A percentile compares a stretch with the other conserved stretches of the same genome.
These are phyloP conservation scores for Paragorgia papillata DNA, from an alignment of 92 coral and sea anemone genomes.

Conservation along the genomic window DNA sequence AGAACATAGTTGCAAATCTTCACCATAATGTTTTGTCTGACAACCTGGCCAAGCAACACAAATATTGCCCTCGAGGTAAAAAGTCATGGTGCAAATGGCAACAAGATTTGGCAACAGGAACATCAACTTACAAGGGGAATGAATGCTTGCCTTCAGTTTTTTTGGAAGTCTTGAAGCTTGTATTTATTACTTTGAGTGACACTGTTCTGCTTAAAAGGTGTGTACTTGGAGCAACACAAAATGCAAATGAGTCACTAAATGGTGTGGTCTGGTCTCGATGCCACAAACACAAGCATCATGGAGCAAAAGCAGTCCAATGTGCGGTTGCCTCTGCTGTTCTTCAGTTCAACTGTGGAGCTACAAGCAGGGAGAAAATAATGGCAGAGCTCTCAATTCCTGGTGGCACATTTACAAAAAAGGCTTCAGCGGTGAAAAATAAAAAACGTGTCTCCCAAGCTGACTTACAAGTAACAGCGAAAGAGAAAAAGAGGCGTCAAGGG, in stretches of 20 bases:
- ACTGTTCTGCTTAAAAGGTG: slow-evolving; percentile 47
- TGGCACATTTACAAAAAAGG: too few species aligned
- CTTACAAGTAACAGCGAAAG: slow-evolving; percentile 19
- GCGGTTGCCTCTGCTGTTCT: slow-evolving; percentile 56
- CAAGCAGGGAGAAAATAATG: slow-evolving; percentile 48
- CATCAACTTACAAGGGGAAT: slow-evolving; percentile 39
- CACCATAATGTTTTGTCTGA: slow-evolving; percentile 38
- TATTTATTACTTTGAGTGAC: slow-evolving; percentile 56
- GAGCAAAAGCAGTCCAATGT: too few species aligned
- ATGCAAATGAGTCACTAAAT: too few species aligned
- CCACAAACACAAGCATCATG: too few species aligned
- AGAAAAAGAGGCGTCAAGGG: slow-evolving; percentile 3
- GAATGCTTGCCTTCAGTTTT: slow-evolving; percentile 51
- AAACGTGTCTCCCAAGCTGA: too few species aligned
- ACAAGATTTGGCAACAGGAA: slow-evolving; percentile 43
- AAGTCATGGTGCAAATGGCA: too few species aligned
- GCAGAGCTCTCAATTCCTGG: too few species aligned
- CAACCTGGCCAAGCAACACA: slow-evolving; percentile 57
- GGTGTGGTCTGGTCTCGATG: too few species aligned
- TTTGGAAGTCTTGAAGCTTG: slow-evolving; percentile 44
- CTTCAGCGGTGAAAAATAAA: slow-evolving; percentile 21
- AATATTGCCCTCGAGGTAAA: slow-evolving; percentile 54
- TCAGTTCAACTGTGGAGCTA: slow-evolving; percentile 61
- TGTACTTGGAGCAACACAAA: slow-evolving; percentile 48
- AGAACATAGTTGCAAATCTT: too few species aligned